phyloP scores from a whole-genome alignment of 2,888 invertebrate species.

The Hydraecia micacea region DNA sequence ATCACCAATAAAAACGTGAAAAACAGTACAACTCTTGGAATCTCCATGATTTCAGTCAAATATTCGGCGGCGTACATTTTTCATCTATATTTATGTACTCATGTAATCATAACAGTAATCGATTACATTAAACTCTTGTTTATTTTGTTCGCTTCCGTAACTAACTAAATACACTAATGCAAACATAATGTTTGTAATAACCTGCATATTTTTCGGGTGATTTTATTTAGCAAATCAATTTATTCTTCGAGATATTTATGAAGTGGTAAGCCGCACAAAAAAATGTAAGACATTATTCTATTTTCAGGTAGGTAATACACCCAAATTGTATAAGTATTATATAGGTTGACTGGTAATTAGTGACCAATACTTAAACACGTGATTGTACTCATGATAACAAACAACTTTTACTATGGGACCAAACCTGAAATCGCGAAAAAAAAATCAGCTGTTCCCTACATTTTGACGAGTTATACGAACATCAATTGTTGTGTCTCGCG shows the following conservation, averaged over 20 bases:
- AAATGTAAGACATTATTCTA: not conserved
- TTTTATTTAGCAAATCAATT: not conserved
- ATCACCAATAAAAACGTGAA: conserved; percentile 27
- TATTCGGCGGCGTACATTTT: not conserved
- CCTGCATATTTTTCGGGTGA: not conserved
- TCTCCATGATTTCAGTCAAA: conserved; percentile 22
- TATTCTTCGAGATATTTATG: not conserved
- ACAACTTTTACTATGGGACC: too few species aligned
- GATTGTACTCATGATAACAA: too few species aligned
- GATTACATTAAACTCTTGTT: conserved; percentile 7
- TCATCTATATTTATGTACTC: conserved; percentile 23
- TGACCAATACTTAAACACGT: too few species aligned
- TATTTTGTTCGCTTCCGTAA: not conserved
- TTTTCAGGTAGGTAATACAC: not conserved
- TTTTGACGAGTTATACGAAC: too few species aligned
- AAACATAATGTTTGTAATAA: conserved; percentile 15
- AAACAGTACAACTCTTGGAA: conserved; percentile 7
- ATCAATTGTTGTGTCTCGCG: too few species aligned
- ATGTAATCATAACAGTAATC: conserved; percentile 7
- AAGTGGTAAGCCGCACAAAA: not conserved
- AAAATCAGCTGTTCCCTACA: too few species aligned
- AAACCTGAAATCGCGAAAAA: too few species aligned
- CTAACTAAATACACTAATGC: conserved; percentile 17
- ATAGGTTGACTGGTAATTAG: too few species aligned
- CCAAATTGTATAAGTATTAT: too few species aligned